Base-by-base conservation (phyloP, 2,797 vertebrate species). In the Acanthurus lineatus region DNA sequence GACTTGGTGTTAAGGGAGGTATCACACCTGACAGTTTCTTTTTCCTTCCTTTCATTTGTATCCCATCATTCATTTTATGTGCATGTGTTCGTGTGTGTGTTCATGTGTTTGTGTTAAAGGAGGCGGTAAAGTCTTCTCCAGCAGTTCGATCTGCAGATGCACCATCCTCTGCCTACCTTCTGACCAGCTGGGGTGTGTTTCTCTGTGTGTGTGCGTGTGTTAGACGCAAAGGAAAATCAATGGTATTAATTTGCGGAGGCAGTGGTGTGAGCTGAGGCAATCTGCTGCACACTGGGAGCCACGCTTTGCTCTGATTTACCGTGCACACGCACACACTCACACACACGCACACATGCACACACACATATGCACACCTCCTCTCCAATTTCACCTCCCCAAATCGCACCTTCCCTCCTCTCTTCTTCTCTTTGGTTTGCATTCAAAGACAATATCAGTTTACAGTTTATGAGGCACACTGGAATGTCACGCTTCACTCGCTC, bases 241-340 rank as follows among this genome's bases (percentile, higher is more conserved):
- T 96, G 88, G 91, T 91, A 94, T 94, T 95, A 93, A 95, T 96
- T 95, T 95, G 92, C 76, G 44, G 89, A 94, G 90, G 92, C 94
- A 94, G 85, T 93, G 93, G 90, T 93, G 93, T 95, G 94, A 95
- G 93, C 93, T 94, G 93, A 94, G 87, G 92, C 93, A 95, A 94
- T 95, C 92, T 94, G 89, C 92, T 92, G 88, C 88, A 86, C 92
- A 89, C 90, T 91, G 89, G 69, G 88, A 82, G 71, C 86, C 86
- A 81, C 71, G 72, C 83, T 92, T 87, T 88, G 49, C 84, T 82
- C 80, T 83, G 92, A 90, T 93, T 88, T 89, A 85, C 86, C 72
- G 2, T 76, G 54, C 83, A 82, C 81, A 74, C 2, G 25, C 25
- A 25, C 25, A 3, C 25, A 25, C 25, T 25, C 62, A 49, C 61